Conservation (phyloP, 2,113 vertebrate species). For the Otus sunia region DNA sequence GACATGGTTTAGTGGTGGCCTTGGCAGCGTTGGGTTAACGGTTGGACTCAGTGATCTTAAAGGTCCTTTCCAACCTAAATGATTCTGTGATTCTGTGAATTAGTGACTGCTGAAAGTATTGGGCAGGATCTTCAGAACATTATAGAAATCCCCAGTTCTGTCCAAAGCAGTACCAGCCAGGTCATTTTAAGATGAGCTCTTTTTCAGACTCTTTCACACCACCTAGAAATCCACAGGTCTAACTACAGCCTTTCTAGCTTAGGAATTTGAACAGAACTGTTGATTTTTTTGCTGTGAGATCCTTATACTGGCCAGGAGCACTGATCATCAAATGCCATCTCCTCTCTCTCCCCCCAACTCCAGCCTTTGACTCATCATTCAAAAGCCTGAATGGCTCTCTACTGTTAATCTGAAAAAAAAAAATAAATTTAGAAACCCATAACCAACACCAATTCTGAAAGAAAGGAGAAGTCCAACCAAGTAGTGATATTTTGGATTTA, state of each 20-base stretch:
- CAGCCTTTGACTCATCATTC: not conserved
- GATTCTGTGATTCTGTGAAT: not conserved
- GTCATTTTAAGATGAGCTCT: not conserved
- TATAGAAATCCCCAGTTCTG: not conserved
- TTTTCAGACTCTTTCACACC: not conserved
- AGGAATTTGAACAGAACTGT: accelerated
- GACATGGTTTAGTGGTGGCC: not conserved
- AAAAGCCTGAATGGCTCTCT: not conserved
- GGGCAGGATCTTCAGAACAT: not conserved
- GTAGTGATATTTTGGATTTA: not conserved
- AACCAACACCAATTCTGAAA: not conserved
- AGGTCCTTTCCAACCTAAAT: not conserved
- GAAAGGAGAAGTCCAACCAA: not conserved
- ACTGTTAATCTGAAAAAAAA: not conserved
- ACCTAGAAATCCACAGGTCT: not conserved
- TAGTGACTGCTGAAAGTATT: not conserved
- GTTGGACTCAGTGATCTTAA: not conserved
- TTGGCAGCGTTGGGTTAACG: accelerated
- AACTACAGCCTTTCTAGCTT: too few relatives aligned
- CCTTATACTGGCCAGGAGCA: not conserved
- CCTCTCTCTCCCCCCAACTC: not conserved
- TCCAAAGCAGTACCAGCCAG: not conserved
- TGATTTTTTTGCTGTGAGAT: not conserved
- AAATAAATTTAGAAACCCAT: not conserved
- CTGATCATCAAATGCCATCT: not conserved